Conservation (phyloP, 2,797 vertebrate genomes). For the Carapus acus region DNA sequence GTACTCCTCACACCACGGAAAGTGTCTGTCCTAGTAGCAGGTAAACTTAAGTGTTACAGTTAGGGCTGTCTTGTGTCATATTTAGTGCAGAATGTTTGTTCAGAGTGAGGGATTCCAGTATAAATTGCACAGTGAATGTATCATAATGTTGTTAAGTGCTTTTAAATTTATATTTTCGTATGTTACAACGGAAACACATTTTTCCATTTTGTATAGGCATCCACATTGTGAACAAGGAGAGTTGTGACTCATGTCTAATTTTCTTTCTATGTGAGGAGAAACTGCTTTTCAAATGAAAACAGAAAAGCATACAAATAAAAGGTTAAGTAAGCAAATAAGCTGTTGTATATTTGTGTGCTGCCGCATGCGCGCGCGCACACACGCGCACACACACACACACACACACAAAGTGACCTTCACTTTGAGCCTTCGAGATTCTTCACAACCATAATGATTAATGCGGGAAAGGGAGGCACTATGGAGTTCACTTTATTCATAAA, state of each 20-base stretch:
- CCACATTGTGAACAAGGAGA: slow-evolving; percentile 70
- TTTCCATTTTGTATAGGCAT: slow-evolving; percentile 83
- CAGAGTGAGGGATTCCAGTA: slow-evolving; percentile 82
- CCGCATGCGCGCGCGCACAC: no score
- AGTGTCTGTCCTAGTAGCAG: slow-evolving; percentile 71
- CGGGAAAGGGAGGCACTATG: slow-evolving; percentile 1
- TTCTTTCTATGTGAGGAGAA: slow-evolving; percentile 71
- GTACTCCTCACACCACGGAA: slow-evolving; percentile 80
- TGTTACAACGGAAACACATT: slow-evolving; percentile 86
- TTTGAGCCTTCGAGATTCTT: no score
- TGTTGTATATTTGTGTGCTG: background rate
- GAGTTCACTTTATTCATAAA: slow-evolving; percentile 69
- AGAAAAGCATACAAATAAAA: slow-evolving; percentile 55
- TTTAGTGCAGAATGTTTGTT: slow-evolving; percentile 51
- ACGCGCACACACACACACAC: no score
- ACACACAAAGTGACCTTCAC: no score
- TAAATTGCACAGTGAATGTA: slow-evolving; percentile 99
- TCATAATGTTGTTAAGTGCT: slow-evolving; percentile 95
- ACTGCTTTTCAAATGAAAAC: slow-evolving; percentile 70
- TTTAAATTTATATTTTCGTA: slow-evolving; percentile 99
- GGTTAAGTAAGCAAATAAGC: slow-evolving; percentile 28
- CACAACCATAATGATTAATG: background rate
- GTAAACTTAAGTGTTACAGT: slow-evolving; percentile 69
- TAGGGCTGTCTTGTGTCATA: slow-evolving; percentile 15
- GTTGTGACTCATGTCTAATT: slow-evolving; percentile 63